These are phyloP conservation scores for Ambastaia sidthimunki DNA, from an alignment of 2,797 vertebrate species.

Conservation along the genomic window DNA sequence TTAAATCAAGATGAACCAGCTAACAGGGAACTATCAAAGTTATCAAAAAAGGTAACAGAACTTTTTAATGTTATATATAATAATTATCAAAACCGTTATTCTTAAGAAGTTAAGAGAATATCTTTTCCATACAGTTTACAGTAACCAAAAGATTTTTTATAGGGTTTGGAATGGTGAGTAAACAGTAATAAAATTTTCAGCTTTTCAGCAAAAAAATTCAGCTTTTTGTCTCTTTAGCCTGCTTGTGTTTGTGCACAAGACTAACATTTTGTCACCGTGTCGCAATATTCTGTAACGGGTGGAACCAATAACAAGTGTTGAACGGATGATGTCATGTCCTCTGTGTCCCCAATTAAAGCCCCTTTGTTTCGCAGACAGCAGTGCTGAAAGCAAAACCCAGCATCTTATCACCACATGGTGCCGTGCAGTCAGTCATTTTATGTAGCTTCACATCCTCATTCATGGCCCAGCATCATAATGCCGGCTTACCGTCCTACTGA, in stretches of 20 bases:
- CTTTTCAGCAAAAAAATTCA: too few species aligned
- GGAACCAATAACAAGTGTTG: not conserved
- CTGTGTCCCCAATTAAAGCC: conserved; percentile 13
- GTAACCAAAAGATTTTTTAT: too few species aligned
- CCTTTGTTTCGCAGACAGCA: conserved; percentile 22
- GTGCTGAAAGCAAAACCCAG: conserved; percentile 4
- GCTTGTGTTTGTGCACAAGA: not conserved
- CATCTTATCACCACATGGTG: conserved; percentile 27
- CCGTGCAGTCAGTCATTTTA: conserved; percentile 34
- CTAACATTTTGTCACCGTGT: not conserved
- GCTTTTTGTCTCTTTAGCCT: not conserved
- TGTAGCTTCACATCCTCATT: conserved; percentile 41
- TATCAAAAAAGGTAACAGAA: too few species aligned
- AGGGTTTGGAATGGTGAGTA: too few species aligned
- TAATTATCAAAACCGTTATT: too few species aligned
- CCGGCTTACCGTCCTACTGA: conserved; percentile 35
- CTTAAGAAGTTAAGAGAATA: too few species aligned
- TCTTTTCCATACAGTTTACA: too few species aligned
- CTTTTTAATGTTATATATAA: too few species aligned
- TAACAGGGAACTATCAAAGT: too few species aligned
- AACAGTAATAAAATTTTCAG: too few species aligned
- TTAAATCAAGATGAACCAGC: conserved; percentile 13
- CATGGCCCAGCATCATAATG: conserved; percentile 49
- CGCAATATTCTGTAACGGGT: conserved; percentile 2
- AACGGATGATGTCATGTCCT: not conserved